phyloP scores from a whole-genome alignment of 2,888 invertebrate genomes.

The Stictocephala bisonia region DNA sequence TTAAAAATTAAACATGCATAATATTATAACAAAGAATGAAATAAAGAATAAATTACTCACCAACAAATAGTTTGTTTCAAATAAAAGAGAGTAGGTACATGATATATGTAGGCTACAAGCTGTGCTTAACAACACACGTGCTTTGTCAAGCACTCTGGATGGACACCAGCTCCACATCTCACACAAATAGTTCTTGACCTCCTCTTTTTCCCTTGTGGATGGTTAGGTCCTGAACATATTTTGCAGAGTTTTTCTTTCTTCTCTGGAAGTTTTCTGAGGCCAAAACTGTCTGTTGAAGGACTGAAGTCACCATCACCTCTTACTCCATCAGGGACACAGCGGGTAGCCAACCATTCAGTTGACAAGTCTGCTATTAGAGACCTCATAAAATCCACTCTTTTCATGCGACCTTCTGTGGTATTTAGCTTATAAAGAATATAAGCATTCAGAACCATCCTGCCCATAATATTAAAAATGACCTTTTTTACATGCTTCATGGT shows the following conservation, averaged over 20 bases:
- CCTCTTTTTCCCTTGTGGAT: background rate
- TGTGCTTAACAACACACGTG: constrained; percentile 11
- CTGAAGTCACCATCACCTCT: background rate
- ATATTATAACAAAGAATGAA: too few species aligned
- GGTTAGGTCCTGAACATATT: background rate
- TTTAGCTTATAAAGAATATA: constrained; percentile 39
- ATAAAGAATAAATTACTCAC: too few species aligned
- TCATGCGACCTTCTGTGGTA: background rate
- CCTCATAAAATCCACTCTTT: background rate
- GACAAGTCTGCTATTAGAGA: background rate
- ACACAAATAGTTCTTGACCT: background rate
- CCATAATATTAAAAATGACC: constrained; percentile 35
- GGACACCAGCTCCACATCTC: background rate
- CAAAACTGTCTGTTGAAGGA: background rate
- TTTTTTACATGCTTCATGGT: constrained; percentile 40
- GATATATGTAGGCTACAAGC: too few species aligned
- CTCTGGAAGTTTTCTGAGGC: background rate
- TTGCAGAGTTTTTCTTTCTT: constrained; percentile 1
- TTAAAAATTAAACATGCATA: too few species aligned
- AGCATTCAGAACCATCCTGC: constrained; percentile 37
- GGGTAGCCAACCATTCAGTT: background rate
- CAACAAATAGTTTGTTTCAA: too few species aligned
- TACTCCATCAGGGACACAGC: background rate
- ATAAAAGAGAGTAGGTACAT: too few species aligned
- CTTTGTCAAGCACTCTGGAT: constrained; percentile 2